Percentiles rank a stretch among this genome's conserved stretches.
phyloP scores from a whole-genome alignment of 1,140 invertebrate species.

The Laupala kohalensis region DNA sequence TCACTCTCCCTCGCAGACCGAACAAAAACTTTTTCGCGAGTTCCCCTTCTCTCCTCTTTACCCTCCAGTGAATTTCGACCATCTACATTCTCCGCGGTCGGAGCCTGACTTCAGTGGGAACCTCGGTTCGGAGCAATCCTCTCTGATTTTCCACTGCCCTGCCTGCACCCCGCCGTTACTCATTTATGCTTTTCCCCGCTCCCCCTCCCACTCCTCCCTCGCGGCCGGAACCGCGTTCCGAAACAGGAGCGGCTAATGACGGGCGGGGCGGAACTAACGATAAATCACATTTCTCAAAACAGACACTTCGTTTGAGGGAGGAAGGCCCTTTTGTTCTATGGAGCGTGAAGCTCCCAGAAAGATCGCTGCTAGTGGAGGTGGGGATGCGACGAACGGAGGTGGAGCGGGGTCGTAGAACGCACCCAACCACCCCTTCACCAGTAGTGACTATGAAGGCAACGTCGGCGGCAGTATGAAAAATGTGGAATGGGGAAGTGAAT shows the following conservation, averaged over 20 bases:
- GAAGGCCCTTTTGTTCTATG: not conserved
- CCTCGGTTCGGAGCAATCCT: too few relatives aligned
- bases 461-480: not conserved
- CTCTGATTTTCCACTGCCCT: too few relatives aligned
- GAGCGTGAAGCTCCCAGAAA: not conserved
- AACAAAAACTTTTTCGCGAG: too few relatives aligned
- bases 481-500: not conserved
- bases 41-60: too few relatives aligned
- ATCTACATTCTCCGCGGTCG: too few relatives aligned
- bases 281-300: not conserved
- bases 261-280: not conserved
- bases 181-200: too few relatives aligned
- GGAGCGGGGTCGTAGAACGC: too few relatives aligned
- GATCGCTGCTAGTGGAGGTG: not conserved
- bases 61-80: too few relatives aligned
- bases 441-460: not conserved
- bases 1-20: too few relatives aligned
- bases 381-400: not conserved
- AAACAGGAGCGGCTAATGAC: not conserved
- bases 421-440: too few relatives aligned
- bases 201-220: not conserved
- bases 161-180: too few relatives aligned
- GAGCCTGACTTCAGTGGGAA: too few relatives aligned
- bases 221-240: not conserved
- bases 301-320: not conserved